Base-by-base conservation (phyloP, 2,888 invertebrate species). In the Ctenicera cuprea region DNA sequence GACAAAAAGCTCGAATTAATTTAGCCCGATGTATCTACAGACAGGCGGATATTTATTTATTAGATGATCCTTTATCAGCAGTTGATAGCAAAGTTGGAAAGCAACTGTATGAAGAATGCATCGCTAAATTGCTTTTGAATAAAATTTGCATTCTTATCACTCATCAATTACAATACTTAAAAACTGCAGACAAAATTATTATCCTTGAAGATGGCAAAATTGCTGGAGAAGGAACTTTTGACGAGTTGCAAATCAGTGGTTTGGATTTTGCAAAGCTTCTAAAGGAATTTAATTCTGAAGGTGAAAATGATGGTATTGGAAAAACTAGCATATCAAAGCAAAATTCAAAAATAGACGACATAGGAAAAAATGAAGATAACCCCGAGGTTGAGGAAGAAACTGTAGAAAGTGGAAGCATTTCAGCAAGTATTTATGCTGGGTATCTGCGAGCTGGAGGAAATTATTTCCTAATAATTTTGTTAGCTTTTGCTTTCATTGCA, bases 31-130 rank as follows among this genome's bases (percentile, higher is more conserved):
- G 93, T 7, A 88, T 95, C 59, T 95, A 95, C 82, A 94, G 81
- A 87, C 95, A 33, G 85, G 72, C 72, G 0, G 72, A 72, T 33
- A 67, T 72, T 14, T 72, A 72, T 54, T 72, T 72, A 33, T 85
- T 95, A 59, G 95, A 96, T 81, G 95, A 95, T 85, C 95, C 95
- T 0, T 86, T 95, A 30, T 94, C 94, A 26, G 95, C 95, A 0
- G 95, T 95, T 0, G 95, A 95, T 82, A 90, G 94, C 0, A 91
- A 92, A 74, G 95, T 95, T 0, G 94, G 93, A 0, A 90, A 92
- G 68, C 91, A 93, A 80, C 85, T 93, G 11, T 95, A 94, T 85
- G 91, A 94, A 38, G 90, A 90, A 81, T 95, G 94, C 82, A 91
- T 95, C 77, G 88, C 87, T 74, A 91, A 90, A 26, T 88, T 87